A percentile compares a stretch with the other conserved stretches of the same genome.
These are phyloP conservation scores for Epistrophe eligans DNA, from an alignment of 2,888 invertebrate species.

Conservation along the genomic window DNA sequence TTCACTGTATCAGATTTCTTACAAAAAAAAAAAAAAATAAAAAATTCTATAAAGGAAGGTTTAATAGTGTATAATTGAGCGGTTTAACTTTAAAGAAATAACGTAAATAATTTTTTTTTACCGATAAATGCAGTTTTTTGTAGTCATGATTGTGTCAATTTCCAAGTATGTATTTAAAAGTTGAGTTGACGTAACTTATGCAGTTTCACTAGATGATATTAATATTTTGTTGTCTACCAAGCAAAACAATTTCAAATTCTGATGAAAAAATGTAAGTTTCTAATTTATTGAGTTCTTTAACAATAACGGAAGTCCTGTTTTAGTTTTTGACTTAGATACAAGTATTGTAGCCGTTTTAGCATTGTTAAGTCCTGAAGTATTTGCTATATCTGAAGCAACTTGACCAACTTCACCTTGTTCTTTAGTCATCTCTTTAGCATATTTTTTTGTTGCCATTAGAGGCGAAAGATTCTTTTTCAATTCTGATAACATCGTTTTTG, in stretches of 20 bases:
- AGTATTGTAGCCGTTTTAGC: constrained; percentile 84
- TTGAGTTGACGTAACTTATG: constrained; percentile 9
- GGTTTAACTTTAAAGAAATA: background rate
- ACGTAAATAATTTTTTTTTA: background rate
- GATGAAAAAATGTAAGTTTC: constrained; percentile 13
- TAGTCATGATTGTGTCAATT: constrained; percentile 1
- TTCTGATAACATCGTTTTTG: constrained; percentile 50
- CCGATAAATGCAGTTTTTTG: constrained; percentile 25
- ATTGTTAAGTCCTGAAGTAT: constrained; percentile 73
- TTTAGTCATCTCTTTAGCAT: constrained; percentile 19
- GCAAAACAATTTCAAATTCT: constrained; percentile 8
- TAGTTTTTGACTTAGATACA: constrained; percentile 84
- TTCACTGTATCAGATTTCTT: constrained; percentile 1
- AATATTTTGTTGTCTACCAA: constrained; percentile 1
- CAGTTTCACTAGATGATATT: constrained; percentile 10
- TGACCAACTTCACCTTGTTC: constrained; percentile 55
- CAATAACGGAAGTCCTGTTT: constrained; percentile 84
- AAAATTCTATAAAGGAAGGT: background rate
- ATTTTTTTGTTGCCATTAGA: constrained; percentile 37
- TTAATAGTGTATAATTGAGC: constrained; percentile 29
- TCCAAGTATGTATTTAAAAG: background rate
- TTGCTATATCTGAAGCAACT: constrained; percentile 54
- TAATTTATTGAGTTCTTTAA: constrained; percentile 84
- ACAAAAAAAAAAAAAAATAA: background rate
- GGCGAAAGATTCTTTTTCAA: constrained; percentile 59